A percentile compares a stretch with the other conserved stretches of the same genome.
phyloP scores from a whole-genome alignment of 1,140 invertebrate genomes.

The Drosophila ogumai region DNA sequence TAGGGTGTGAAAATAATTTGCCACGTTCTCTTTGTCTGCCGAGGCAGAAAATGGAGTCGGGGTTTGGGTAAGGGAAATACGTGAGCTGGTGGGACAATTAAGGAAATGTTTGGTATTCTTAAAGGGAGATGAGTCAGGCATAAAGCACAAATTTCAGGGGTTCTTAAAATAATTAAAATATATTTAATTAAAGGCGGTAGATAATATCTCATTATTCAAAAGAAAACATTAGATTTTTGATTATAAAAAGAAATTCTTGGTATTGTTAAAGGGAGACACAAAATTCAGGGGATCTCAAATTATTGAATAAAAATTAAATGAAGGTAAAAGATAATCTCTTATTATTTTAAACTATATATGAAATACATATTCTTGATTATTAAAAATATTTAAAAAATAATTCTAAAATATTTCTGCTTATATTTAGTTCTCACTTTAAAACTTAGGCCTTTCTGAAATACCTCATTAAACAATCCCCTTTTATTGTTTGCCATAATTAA shows the following conservation, averaged over 20 bases:
- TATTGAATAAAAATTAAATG: conserved; percentile 3
- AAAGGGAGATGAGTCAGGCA: conserved; percentile 1
- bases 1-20: conserved; percentile 65
- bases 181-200: background rate
- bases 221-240: too few relatives aligned
- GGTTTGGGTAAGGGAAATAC: conserved; percentile 16
- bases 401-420: too few relatives aligned
- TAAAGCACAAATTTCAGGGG: background rate
- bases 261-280: conserved; percentile 3
- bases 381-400: too few relatives aligned
- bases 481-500: conserved; percentile 19
- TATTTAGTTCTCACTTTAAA: background rate
- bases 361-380: too few relatives aligned
- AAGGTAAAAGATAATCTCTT: background rate
- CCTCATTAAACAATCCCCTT: background rate
- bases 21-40: conserved; percentile 40
- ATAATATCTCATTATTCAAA: background rate
- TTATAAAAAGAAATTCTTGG: conserved; percentile 11
- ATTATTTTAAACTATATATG: background rate
- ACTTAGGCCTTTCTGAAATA: background rate
- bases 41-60: conserved; percentile 27
- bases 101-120: conserved; percentile 6
- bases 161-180: background rate
- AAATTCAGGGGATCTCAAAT: background rate
- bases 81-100: conserved; percentile 47